Evolutionary conservation across 2,888 invertebrate genomes (phyloP).

Genomic region (Heliconius ismenius): DNA sequence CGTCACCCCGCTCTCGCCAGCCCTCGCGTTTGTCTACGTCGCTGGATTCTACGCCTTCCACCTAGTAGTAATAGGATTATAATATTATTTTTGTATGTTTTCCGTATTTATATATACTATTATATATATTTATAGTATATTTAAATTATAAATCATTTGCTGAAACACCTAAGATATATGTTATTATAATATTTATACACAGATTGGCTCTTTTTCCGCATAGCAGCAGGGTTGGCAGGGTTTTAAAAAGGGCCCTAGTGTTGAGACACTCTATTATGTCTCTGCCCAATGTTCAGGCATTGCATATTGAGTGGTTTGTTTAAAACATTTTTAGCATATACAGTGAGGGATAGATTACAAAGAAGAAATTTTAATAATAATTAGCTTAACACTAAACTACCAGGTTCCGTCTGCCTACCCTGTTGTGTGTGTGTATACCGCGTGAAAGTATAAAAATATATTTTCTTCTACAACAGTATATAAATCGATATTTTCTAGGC

Average conservation of each 20-base stretch:
- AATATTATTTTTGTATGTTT: background rate
- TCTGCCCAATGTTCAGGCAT: no score
- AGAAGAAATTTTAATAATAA: no score
- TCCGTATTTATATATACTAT: background rate
- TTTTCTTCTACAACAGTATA: background rate
- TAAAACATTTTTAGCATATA: no score
- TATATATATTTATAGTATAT: background rate
- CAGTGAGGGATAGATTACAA: no score
- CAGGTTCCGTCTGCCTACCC: no score
- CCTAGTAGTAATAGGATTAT: constrained; percentile 56
- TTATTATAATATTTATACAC: background rate
- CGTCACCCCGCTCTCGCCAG: constrained; percentile 52
- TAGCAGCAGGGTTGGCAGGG: no score
- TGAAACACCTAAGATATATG: background rate
- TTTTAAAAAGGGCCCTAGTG: no score
- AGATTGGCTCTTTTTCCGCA: background rate
- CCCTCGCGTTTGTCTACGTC: constrained; percentile 50
- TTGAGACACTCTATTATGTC: no score
- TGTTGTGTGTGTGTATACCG: no score
- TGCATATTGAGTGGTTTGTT: no score
- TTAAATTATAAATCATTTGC: background rate
- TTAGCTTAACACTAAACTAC: no score
- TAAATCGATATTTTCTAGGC: constrained; percentile 8
- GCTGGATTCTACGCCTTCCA: constrained; percentile 66
- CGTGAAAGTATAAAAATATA: no score